These are phyloP conservation scores for Melanaphis sacchari DNA, from an alignment of 1,140 invertebrate genomes.

Conservation along the genomic window DNA sequence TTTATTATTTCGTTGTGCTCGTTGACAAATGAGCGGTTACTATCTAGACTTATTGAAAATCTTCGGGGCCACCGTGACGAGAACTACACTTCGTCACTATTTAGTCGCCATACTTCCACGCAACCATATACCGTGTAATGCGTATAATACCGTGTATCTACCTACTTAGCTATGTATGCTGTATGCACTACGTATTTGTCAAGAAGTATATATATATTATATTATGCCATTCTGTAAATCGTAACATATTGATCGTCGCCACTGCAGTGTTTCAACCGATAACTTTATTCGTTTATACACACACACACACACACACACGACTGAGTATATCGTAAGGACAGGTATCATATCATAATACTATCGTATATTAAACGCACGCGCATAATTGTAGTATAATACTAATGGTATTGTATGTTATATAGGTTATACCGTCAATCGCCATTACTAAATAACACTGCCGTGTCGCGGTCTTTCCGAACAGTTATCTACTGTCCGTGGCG, in stretches of 20 bases:
- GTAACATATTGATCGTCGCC: background rate
- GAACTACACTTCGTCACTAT: background rate
- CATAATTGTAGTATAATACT: too few relatives aligned
- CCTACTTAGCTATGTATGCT: background rate
- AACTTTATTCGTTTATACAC: too few relatives aligned
- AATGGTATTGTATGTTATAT: too few relatives aligned
- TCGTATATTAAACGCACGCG: background rate
- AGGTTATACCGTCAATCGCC: too few relatives aligned
- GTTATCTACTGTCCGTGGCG: background rate
- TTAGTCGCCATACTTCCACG: background rate
- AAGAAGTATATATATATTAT: background rate
- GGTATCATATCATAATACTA: too few relatives aligned
- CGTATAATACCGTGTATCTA: background rate
- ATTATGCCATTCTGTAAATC: background rate
- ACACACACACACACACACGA: too few relatives aligned
- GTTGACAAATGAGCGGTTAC: constrained; percentile 45
- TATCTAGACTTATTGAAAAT: constrained; percentile 46
- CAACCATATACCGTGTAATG: background rate
- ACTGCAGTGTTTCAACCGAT: background rate
- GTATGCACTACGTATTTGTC: background rate
- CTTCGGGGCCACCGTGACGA: constrained; percentile 37
- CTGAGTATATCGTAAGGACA: too few relatives aligned
- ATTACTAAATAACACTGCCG: background rate
- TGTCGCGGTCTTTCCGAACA: background rate
- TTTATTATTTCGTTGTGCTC: constrained; percentile 33